A percentile compares a stretch with the other conserved stretches of the same genome.
Evolutionary conservation across 2,113 vertebrate species (phyloP).

Genomic region (Acanthisitta chloris): DNA sequence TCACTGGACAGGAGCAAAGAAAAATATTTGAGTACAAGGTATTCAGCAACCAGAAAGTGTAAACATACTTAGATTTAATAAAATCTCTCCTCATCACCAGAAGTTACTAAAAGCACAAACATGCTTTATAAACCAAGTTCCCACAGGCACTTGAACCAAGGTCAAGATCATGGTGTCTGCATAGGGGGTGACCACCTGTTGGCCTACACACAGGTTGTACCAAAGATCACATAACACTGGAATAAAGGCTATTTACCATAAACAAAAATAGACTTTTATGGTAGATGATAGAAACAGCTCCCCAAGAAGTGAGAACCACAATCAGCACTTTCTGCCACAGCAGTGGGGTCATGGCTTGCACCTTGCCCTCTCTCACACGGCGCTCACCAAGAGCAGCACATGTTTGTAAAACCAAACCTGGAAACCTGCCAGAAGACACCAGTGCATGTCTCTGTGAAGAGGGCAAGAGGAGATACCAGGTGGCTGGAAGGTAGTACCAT

Average conservation of each 20-base stretch:
- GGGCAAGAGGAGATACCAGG: not conserved
- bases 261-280: not conserved
- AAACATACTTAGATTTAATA: not conserved
- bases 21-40: not conserved
- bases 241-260: not conserved
- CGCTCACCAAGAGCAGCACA: accelerated
- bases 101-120: not conserved
- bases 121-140: not conserved
- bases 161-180: not conserved
- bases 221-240: not conserved
- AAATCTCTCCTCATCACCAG: not conserved
- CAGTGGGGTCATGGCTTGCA: not conserved
- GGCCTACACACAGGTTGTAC: not conserved
- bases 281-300: not conserved
- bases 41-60: not conserved
- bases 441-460: not conserved
- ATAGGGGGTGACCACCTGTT: not conserved
- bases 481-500: not conserved
- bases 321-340: not conserved
- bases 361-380: not conserved
- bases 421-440: not conserved
- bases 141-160: not conserved
- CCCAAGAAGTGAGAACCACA: not conserved
- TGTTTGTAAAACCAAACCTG: not conserved
- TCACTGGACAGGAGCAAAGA: not conserved